phyloP scores from a whole-genome alignment of 1,140 invertebrate species.

The Streblospio benedicti region DNA sequence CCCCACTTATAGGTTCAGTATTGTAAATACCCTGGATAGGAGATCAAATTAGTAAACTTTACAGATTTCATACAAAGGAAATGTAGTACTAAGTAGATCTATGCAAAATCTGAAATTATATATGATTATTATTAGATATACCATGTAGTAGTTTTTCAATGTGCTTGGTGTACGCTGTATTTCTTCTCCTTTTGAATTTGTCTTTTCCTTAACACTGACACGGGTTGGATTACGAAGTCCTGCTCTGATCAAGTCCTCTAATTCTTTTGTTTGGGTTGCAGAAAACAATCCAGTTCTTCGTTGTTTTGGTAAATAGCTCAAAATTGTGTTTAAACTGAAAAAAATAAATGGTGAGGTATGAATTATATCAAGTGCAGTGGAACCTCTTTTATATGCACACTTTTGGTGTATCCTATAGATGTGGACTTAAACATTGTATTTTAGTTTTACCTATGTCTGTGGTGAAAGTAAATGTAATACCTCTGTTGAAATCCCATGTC shows the following conservation, averaged over 20 bases:
- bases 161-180: slow-evolving; percentile 65
- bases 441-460: too few relatives aligned
- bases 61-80: too few relatives aligned
- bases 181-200: slow-evolving; percentile 10
- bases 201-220: slow-evolving; percentile 81
- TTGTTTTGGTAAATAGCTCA: slow-evolving; percentile 83
- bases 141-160: slow-evolving; percentile 76
- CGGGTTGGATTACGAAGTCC: slow-evolving; percentile 89
- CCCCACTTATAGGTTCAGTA: too few relatives aligned
- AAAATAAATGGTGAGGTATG: slow-evolving; percentile 4
- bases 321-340: slow-evolving; percentile 72
- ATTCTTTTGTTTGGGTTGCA: slow-evolving; percentile 93
- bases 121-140: slow-evolving; percentile 19
- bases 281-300: slow-evolving; percentile 93
- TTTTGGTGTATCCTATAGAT: too few relatives aligned
- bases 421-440: background rate
- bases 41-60: too few relatives aligned
- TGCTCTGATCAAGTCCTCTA: slow-evolving; percentile 81
- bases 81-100: too few relatives aligned
- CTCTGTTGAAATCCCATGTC: slow-evolving; percentile 81
- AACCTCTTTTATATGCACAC: too few relatives aligned
- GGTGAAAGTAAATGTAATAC: too few relatives aligned
- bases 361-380: too few relatives aligned
- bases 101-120: too few relatives aligned
- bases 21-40: too few relatives aligned